Conservation (phyloP, 2,888 invertebrate genomes). For the Tetragonula carbonaria region DNA sequence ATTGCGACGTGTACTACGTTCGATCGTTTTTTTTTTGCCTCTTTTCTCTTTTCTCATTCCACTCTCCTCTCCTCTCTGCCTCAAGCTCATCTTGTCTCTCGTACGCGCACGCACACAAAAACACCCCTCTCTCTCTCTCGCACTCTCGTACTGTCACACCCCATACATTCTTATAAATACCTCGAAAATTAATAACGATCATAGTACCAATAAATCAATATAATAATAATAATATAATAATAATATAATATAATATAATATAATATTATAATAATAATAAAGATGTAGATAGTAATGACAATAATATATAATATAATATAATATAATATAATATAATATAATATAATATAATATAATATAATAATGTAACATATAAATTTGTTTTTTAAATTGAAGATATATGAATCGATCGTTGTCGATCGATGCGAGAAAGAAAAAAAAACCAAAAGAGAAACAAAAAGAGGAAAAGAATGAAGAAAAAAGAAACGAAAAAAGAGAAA, state of each 20-base stretch:
- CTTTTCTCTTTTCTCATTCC: background rate
- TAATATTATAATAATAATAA: too few species aligned
- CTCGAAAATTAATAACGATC: slow-evolving; percentile 61
- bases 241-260: slow-evolving; percentile 44
- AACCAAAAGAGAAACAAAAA: background rate
- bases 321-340: slow-evolving; percentile 9
- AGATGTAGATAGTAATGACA: too few species aligned
- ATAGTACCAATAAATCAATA: slow-evolving; percentile 54
- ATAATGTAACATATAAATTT: slow-evolving; percentile 15
- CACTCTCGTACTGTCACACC: slow-evolving; percentile 18
- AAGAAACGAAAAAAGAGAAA: slow-evolving; percentile 28
- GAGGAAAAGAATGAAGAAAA: slow-evolving; percentile 9
- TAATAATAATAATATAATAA: slow-evolving; percentile 50
- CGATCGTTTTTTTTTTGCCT: slow-evolving; percentile 5
- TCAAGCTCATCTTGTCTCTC: background rate
- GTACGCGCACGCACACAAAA: slow-evolving; percentile 25
- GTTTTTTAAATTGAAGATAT: background rate
- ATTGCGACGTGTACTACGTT: slow-evolving; percentile 45
- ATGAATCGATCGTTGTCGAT: slow-evolving; percentile 11
- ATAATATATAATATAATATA: slow-evolving; percentile 45
- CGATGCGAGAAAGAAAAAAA: slow-evolving; percentile 12
- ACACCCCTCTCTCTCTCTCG: background rate
- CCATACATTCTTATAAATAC: slow-evolving; percentile 61
- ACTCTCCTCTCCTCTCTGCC: background rate
- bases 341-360: background rate